phyloP scores from a whole-genome alignment of 2,888 invertebrate genomes.

The Corbicula japonica region DNA sequence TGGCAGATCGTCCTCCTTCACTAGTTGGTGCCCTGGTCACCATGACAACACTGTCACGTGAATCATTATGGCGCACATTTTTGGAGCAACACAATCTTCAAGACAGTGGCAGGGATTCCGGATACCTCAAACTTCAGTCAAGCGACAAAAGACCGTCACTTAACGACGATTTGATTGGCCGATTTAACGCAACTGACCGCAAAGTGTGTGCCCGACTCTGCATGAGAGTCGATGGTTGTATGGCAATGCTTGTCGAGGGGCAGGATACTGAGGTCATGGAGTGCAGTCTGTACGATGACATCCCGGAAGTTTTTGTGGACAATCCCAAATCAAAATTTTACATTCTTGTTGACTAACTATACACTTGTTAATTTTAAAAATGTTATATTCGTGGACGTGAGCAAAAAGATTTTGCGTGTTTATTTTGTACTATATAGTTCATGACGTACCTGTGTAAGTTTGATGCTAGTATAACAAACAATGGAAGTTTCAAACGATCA shows the following conservation, averaged over 20 bases:
- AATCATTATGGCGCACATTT: conserved; percentile 51
- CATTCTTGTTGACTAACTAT: conserved; percentile 15
- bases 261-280: conserved; percentile 13
- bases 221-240: conserved; percentile 58
- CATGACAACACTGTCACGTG: conserved; percentile 52
- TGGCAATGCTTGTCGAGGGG: conserved; percentile 38
- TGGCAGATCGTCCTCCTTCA: conserved; percentile 36
- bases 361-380: too few species aligned
- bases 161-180: conserved; percentile 50
- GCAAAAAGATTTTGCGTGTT: too few species aligned
- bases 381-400: too few species aligned
- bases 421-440: too few species aligned
- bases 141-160: conserved; percentile 34
- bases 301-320: conserved; percentile 35
- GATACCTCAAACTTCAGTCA: conserved; percentile 28
- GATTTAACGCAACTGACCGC: conserved; percentile 52
- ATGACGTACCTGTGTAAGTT: too few species aligned
- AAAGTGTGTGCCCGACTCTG: conserved; percentile 63
- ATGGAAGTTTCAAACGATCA: too few species aligned
- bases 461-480: too few species aligned
- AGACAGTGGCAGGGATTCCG: conserved; percentile 52
- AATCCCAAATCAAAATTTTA: conserved; percentile 38
- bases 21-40: conserved; percentile 42
- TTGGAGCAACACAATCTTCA: conserved; percentile 45
- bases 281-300: conserved; percentile 57